A percentile compares a stretch with the other conserved stretches of the same genome.
These are phyloP conservation scores for Tauraco erythrolophus DNA, from an alignment of 2,113 vertebrate genomes.

Conservation along the genomic window DNA sequence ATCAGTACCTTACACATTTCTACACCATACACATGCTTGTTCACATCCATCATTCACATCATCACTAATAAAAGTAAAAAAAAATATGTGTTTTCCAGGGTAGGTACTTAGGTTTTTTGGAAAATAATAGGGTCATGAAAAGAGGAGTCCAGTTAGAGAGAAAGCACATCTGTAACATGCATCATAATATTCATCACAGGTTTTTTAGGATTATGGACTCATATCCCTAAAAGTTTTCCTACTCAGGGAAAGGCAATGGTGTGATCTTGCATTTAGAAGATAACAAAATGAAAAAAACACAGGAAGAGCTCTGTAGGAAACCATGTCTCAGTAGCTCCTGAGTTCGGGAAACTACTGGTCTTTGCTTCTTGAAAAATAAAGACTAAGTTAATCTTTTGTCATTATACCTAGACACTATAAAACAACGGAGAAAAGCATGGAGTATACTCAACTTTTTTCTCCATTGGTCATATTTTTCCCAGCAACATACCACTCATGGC, in stretches of 20 bases:
- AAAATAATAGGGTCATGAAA: not conserved
- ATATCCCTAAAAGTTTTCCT: not conserved
- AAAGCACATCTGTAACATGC: not conserved
- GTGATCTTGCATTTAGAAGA: not conserved
- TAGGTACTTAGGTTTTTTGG: not conserved
- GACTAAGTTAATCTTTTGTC: not conserved
- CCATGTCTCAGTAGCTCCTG: not conserved
- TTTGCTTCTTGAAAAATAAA: not conserved
- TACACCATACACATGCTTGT: not conserved
- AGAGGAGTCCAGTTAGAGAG: not conserved
- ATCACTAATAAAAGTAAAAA: not conserved
- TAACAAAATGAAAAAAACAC: not conserved
- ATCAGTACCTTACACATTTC: not conserved
- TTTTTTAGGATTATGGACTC: not conserved
- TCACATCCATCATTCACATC: not conserved
- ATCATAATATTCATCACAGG: not conserved
- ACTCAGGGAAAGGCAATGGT: not conserved
- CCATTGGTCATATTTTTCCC: no score
- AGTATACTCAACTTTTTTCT: no score
- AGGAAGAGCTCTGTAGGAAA: not conserved
- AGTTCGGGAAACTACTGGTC: not conserved
- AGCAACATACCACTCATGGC: no score
- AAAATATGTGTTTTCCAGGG: not conserved
- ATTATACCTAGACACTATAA: not conserved
- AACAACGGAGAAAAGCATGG: no score